Evolutionary conservation across 2,888 invertebrate genomes (phyloP).

Genomic region (Drosophila multiciliata): DNA sequence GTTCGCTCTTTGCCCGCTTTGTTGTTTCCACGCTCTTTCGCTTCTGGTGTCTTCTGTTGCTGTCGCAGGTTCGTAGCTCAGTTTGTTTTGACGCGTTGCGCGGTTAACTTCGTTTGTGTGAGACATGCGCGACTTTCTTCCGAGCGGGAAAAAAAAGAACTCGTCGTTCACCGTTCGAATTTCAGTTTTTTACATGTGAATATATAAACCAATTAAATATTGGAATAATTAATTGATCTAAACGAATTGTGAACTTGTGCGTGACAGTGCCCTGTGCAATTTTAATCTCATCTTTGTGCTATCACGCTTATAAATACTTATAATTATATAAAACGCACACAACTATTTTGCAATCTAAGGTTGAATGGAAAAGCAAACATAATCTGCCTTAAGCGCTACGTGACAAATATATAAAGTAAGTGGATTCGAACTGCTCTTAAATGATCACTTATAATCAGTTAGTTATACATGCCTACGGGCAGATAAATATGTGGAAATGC

Average conservation of each 20-base stretch:
- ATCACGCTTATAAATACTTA: conserved; percentile 45
- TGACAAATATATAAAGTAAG: conserved; percentile 69
- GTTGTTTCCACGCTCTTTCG: conserved; percentile 55
- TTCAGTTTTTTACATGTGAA: conserved; percentile 26
- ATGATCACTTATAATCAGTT: conserved; percentile 45
- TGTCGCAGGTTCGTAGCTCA: conserved; percentile 38
- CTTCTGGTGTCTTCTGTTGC: conserved; percentile 30
- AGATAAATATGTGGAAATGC: conserved; percentile 2
- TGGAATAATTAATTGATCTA: conserved; percentile 13
- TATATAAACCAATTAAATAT: conserved; percentile 15
- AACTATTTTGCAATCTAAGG: conserved; percentile 47
- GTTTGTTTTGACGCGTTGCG: conserved; percentile 68
- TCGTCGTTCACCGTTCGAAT: conserved; percentile 28
- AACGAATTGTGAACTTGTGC: conserved; percentile 34
- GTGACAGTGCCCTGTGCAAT: conserved; percentile 12
- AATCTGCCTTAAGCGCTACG: conserved; percentile 55
- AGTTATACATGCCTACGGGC: conserved; percentile 1
- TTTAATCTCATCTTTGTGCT: conserved; percentile 29
- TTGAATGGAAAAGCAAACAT: conserved; percentile 62
- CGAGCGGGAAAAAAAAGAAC: conserved; percentile 25
- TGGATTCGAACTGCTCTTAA: conserved; percentile 30
- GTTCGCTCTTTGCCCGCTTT: conserved; percentile 53
- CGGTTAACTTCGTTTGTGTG: conserved; percentile 57
- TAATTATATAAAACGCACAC: conserved; percentile 23
- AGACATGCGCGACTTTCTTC: conserved; percentile 41